Base-by-base conservation (phyloP, 30 jellyfish, hydroid and myxozoan genomes). In the Morbakka virulenta region DNA sequence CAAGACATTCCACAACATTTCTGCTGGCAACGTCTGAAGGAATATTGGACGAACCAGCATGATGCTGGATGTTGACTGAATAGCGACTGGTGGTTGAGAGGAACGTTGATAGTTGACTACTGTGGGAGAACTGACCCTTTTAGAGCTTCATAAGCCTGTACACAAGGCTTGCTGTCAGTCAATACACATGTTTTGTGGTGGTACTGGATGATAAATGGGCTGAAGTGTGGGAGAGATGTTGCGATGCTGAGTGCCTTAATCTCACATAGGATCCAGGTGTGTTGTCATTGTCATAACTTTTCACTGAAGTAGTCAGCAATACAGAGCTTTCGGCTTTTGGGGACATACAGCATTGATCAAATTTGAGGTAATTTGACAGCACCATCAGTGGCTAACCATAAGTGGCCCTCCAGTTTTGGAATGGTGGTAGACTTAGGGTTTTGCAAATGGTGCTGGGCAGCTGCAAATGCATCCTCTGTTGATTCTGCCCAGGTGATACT, bases 81-180 rank as follows among this genome's bases (percentile, higher is more conserved):
- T 29, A 76, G 17, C 82, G 83, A 62, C 83, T 53, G 30, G 79
- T 87, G 31, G 88, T 70, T 3, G 87, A 25, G 36, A 81, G 32
- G 48, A 81, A 62, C 17, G 87, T 69, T 32, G 88, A 36, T 13
- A 81, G 66, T 17, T 72, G 80, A 32, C 61, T 27, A 51, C 88
- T 69, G 63, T 69, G 32, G 2, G 94, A 81, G 51, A 81, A 81
- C 24, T 53, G 61, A 9, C 88, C 94, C 30, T 73, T 21, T 21
- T 22, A 20, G 26, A 81, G 94, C 69, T 72, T 81, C 81, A 28
- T 69, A 51, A 49, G 94, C 88, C 30, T 81, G 94, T 24, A 81
- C 88, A 52, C 89, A 81, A 11, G 88, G 94, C 79, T 81, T 81
- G n/a, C n/a, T n/a, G n/a, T n/a, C n/a, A n/a, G n/a, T n/a, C n/a